These are phyloP conservation scores for Adoxophyes honmai DNA, from an alignment of 1,140 invertebrate species.

Conservation along the genomic window DNA sequence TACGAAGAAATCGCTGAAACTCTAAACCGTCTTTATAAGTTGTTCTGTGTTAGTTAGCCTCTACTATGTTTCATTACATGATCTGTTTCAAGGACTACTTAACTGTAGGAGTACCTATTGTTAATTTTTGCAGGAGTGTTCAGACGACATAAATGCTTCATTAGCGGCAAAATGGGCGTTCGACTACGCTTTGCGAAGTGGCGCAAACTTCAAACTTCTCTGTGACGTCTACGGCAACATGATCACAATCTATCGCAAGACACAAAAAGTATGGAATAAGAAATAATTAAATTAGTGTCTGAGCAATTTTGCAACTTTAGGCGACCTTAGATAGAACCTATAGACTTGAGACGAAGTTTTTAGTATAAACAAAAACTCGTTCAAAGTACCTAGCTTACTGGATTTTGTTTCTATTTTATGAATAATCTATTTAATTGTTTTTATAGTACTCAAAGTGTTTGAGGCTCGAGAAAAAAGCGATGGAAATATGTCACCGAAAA, in stretches of 20 bases:
- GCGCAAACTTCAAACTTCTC: constrained; percentile 72
- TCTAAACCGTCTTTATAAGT: constrained; percentile 31
- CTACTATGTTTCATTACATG: constrained; percentile 23
- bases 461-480: constrained; percentile 32
- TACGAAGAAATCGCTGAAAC: constrained; percentile 37
- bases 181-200: constrained; percentile 66
- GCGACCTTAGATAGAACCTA: no score
- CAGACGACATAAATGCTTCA: constrained; percentile 65
- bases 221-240: constrained; percentile 77
- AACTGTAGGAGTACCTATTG: neutral
- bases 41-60: constrained; percentile 34
- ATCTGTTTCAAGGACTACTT: constrained; percentile 16
- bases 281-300: no score
- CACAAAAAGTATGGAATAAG: constrained; percentile 29
- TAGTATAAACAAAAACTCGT: no score
- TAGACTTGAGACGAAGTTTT: no score
- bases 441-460: constrained; percentile 35
- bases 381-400: no score
- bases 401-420: no score
- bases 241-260: constrained; percentile 46
- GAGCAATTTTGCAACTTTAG: no score
- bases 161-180: constrained; percentile 78
- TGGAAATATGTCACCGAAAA: constrained; percentile 43
- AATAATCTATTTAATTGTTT: no score
- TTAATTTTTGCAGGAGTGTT: constrained; percentile 41